Conservation (phyloP, 30 jellyfish, hydroid and myxozoan genomes). For the Turritopsis dohrnii region DNA sequence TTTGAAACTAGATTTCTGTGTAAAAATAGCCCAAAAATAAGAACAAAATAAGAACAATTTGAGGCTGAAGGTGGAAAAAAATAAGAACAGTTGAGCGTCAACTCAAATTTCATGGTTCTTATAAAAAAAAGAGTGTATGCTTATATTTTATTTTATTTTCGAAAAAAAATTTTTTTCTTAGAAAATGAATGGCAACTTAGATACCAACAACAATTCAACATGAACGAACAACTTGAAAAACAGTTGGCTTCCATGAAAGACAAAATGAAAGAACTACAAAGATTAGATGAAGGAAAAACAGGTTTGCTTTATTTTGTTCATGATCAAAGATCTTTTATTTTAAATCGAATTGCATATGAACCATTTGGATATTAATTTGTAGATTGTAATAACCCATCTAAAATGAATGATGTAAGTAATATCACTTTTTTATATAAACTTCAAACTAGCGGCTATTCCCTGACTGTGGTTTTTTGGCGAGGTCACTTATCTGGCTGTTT, state of each 20-base stretch:
- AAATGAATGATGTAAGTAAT: neutral
- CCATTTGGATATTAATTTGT: neutral
- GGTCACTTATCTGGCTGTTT: neutral
- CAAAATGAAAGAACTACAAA: constrained; percentile 48
- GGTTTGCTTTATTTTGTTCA: neutral
- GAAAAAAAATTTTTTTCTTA: constrained; percentile 10
- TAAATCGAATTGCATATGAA: neutral
- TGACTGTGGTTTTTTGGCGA: neutral
- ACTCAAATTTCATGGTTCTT: too few species aligned
- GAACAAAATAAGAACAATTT: too few species aligned
- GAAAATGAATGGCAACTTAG: constrained; percentile 55
- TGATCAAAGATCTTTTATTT: too few species aligned
- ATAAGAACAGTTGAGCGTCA: too few species aligned
- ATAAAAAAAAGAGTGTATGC: neutral
- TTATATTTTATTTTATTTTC: neutral
- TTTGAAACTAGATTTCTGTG: too few species aligned
- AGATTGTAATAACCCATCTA: neutral
- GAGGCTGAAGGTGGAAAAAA: too few species aligned
- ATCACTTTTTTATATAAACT: too few species aligned
- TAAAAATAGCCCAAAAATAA: too few species aligned
- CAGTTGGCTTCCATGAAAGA: constrained; percentile 43
- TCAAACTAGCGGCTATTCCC: too few species aligned
- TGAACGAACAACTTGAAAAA: constrained; percentile 39
- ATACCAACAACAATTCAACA: constrained; percentile 45
- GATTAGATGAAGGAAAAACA: constrained; percentile 19